These are phyloP conservation scores for Spialia ferax DNA, from an alignment of 2,888 invertebrate genomes.

Conservation along the genomic window DNA sequence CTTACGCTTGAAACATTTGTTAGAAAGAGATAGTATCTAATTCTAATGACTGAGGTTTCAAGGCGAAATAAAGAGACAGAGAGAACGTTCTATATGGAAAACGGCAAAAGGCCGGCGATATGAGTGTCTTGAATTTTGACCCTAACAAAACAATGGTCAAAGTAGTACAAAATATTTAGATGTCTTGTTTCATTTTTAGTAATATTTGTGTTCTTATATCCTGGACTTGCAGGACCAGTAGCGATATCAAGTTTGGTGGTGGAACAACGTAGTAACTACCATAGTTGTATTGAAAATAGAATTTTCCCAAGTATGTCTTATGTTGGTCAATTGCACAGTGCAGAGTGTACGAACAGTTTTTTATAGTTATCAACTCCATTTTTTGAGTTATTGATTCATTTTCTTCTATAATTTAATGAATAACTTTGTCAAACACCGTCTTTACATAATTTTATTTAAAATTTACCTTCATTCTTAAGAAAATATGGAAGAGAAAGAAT, in stretches of 20 bases:
- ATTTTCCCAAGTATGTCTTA: constrained; percentile 70
- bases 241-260: constrained; percentile 72
- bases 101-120: too few species aligned
- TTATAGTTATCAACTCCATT: constrained; percentile 18
- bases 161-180: background rate
- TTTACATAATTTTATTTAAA: background rate
- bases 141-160: too few species aligned
- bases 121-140: too few species aligned
- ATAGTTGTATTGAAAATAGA: constrained; percentile 61
- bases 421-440: background rate
- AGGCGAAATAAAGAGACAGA: too few species aligned
- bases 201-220: constrained; percentile 52
- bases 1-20: too few species aligned
- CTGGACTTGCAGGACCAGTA: constrained; percentile 79
- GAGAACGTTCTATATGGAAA: too few species aligned
- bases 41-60: too few species aligned
- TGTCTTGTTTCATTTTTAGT: constrained; percentile 26
- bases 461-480: background rate
- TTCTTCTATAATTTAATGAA: background rate
- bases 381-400: constrained; percentile 18
- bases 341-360: constrained; percentile 51
- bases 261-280: constrained; percentile 68
- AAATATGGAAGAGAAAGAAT: constrained; percentile 13
- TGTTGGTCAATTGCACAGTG: constrained; percentile 59
- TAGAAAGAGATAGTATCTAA: too few species aligned